phyloP scores from a whole-genome alignment of 2,888 invertebrate species.

The Unio delphinus region DNA sequence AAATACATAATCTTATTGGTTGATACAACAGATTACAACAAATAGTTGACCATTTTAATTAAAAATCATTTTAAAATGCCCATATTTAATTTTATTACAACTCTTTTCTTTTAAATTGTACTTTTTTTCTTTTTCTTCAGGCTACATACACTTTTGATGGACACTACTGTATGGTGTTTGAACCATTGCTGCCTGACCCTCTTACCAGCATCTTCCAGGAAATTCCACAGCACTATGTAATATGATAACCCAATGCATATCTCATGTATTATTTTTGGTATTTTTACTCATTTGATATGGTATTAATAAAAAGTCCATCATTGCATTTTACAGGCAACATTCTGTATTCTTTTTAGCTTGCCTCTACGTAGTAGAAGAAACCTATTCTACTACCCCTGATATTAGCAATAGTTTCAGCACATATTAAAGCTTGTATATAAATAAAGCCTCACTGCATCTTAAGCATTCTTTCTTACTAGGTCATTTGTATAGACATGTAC shows the following conservation, averaged over 20 bases:
- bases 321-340: no score
- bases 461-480: no score
- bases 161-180: conserved; percentile 67
- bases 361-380: no score
- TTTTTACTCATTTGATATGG: neutral
- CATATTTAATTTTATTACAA: neutral
- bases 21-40: neutral
- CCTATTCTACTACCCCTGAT: no score
- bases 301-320: neutral
- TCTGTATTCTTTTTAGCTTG: no score
- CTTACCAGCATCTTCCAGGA: conserved; percentile 43
- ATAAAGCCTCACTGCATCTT: no score
- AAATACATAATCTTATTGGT: no score
- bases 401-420: no score
- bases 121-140: conserved; percentile 34
- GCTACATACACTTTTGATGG: conserved; percentile 53
- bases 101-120: neutral
- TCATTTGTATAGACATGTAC: no score
- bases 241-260: conserved; percentile 2
- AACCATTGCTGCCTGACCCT: conserved; percentile 51
- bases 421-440: no score
- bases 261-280: neutral
- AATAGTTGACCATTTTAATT: neutral
- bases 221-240: conserved; percentile 39
- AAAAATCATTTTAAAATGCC: neutral